These are phyloP conservation scores for Vanessa atalanta DNA, from an alignment of 1,140 invertebrate genomes.

Conservation along the genomic window DNA sequence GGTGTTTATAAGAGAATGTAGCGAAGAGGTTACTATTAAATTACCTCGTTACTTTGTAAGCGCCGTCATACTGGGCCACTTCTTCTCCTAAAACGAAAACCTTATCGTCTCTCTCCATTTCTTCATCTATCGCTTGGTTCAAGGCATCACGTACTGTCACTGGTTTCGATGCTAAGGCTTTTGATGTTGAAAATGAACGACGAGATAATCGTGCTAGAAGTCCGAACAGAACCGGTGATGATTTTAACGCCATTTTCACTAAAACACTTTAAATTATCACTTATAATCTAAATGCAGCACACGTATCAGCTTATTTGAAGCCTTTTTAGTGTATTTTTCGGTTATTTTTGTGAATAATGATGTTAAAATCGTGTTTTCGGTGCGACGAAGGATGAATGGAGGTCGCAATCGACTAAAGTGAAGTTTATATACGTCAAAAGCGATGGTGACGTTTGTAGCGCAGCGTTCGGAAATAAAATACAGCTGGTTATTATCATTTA, in stretches of 20 bases:
- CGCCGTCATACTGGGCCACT: slow-evolving; percentile 99
- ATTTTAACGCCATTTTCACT: slow-evolving; percentile 76
- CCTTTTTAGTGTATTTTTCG: slow-evolving; percentile 39
- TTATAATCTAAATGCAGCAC: slow-evolving; percentile 45
- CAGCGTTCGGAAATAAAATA: slow-evolving; percentile 13
- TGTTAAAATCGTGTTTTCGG: slow-evolving; percentile 52
- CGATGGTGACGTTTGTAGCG: slow-evolving; percentile 8
- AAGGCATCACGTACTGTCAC: slow-evolving; percentile 98
- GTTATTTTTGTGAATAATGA: slow-evolving; percentile 54
- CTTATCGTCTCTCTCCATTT: slow-evolving; percentile 95
- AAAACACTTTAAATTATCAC: slow-evolving; percentile 42
- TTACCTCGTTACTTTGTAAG: slow-evolving; percentile 92
- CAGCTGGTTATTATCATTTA: too few species aligned
- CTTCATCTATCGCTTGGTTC: slow-evolving; percentile 98
- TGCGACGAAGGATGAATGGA: slow-evolving; percentile 75
- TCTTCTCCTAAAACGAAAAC: slow-evolving; percentile 98
- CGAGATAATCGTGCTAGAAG: slow-evolving; percentile 55
- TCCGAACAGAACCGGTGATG: slow-evolving; percentile 64
- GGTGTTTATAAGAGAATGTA: not conserved
- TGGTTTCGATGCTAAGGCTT: slow-evolving; percentile 82
- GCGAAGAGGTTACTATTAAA: not conserved
- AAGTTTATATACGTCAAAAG: slow-evolving; percentile 24
- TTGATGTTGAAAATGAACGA: slow-evolving; percentile 68
- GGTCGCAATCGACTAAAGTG: slow-evolving; percentile 53
- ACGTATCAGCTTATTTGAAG: slow-evolving; percentile 38